Percentiles rank a stretch among this genome's conserved stretches.
Evolutionary conservation across 1,140 invertebrate genomes (phyloP).

Genomic region (Macrosteles quadrilineatus): DNA sequence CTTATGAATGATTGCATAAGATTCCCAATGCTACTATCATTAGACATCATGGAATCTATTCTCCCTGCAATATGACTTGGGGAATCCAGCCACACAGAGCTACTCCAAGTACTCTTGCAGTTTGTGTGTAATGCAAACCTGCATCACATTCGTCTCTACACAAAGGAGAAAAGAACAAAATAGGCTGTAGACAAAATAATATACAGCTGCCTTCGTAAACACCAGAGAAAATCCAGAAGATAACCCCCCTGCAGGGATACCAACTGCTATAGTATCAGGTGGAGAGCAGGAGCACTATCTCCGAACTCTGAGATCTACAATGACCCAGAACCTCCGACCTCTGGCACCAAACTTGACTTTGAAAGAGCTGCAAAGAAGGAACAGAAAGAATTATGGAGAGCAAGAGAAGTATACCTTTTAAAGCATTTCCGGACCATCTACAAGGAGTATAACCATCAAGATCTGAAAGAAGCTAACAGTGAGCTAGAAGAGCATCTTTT

Average conservation of each 20-base stretch:
- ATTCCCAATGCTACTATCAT: slow-evolving; percentile 32
- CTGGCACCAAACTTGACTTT: too few relatives aligned
- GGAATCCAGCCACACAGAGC: background rate
- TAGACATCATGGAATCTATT: background rate
- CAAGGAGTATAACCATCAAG: background rate
- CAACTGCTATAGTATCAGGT: background rate
- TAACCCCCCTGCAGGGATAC: background rate
- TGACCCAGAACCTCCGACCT: too few relatives aligned
- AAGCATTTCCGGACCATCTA: background rate
- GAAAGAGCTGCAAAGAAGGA: too few relatives aligned
- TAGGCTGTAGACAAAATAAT: background rate
- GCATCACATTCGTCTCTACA: background rate
- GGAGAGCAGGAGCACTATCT: background rate
- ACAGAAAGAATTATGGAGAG: too few relatives aligned
- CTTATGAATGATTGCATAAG: background rate
- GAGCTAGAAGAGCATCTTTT: background rate
- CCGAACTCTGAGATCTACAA: too few relatives aligned
- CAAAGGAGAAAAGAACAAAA: background rate
- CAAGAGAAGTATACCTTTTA: background rate
- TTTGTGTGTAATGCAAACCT: background rate
- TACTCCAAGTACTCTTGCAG: background rate
- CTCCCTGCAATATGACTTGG: background rate
- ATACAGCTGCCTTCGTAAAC: background rate
- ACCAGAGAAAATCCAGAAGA: background rate
- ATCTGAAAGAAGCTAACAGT: background rate